Evolutionary conservation across 2,888 invertebrate species (phyloP).

Genomic region (Papilio elwesi): DNA sequence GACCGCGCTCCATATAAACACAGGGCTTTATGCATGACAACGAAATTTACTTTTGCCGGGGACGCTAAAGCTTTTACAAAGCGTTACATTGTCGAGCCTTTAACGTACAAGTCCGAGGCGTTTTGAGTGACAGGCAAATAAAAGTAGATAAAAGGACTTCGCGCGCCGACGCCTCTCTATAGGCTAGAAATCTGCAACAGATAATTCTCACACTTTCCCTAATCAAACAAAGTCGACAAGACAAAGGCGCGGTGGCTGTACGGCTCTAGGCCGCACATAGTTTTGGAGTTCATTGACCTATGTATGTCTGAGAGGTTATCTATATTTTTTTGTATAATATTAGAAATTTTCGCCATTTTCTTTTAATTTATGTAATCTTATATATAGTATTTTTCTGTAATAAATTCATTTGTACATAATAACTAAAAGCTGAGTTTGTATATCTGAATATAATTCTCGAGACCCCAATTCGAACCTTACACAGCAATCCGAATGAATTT

Average conservation of each 20-base stretch:
- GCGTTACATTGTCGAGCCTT: constrained; percentile 72
- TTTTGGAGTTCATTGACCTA: constrained; percentile 29
- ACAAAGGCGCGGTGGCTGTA: constrained; percentile 46
- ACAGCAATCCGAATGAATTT: neutral
- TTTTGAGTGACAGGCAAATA: constrained; percentile 80
- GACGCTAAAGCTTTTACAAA: constrained; percentile 72
- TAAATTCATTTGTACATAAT: neutral
- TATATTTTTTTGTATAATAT: neutral
- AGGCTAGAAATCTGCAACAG: constrained; percentile 48
- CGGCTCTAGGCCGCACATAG: constrained; percentile 20
- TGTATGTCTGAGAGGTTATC: neutral
- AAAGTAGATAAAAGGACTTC: constrained; percentile 70
- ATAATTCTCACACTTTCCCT: constrained; percentile 69
- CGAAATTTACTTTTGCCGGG: constrained; percentile 74
- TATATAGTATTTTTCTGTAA: too few species aligned
- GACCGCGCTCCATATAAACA: constrained; percentile 65
- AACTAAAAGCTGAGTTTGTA: neutral
- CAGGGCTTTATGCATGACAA: constrained; percentile 77
- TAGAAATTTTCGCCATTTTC: too few species aligned
- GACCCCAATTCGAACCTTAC: neutral
- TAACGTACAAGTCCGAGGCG: constrained; percentile 65
- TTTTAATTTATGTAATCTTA: too few species aligned
- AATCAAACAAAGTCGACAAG: constrained; percentile 53
- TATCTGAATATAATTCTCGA: neutral
- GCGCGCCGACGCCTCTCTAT: constrained; percentile 51